Base-by-base conservation (phyloP, 2,797 vertebrate species). In the Muscicapa striata region DNA sequence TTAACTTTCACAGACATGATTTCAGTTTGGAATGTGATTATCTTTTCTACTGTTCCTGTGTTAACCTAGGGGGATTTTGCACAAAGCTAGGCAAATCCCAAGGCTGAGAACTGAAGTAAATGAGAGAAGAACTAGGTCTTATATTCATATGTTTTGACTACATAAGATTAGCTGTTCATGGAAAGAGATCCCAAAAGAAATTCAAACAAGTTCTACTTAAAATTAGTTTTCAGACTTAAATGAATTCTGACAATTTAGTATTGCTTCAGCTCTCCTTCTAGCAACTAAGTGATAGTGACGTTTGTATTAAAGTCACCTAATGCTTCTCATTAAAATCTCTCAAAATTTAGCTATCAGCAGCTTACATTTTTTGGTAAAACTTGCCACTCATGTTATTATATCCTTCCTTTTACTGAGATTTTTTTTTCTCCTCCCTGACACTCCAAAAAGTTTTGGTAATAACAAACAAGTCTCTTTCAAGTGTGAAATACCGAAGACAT, bases 151-250 rank as follows among this genome's bases (percentile, higher is more conserved):
- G 34, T 23, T 90, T 89, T 76, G n/a, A 46, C 36, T 78, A 18
- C 54, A 68, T 70, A 69, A 84, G 43, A 91, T 94, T 85, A 93
- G 59, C 43, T 83, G 27, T 75, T 85, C 82, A 62, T 55, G 13
- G 49, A 89, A 92, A 85, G 19, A n/a, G 10, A 84, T 91, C 85
- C 15, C 62, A 72, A 87, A 91, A 83, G 75, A 89, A 74, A 80
- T 72, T 94, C n/a, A 63, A 15, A 58, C 11, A 84, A 77, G 29
- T 83, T 94, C 48, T 74, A 40, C n/a, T 85, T 92, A 20, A 92
- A 95, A 85, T 91, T 91, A 80, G 21, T 87, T 94, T 95, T 94
- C 62, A 91, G 87, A 90, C 41, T 90, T 20, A 87, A 64, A 94
- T 87, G 45, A 93, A 77, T 90, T 89, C 41, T 80, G 86, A 89